Conservation (phyloP, 2,113 vertebrate species). For the Charadrius vociferus region DNA sequence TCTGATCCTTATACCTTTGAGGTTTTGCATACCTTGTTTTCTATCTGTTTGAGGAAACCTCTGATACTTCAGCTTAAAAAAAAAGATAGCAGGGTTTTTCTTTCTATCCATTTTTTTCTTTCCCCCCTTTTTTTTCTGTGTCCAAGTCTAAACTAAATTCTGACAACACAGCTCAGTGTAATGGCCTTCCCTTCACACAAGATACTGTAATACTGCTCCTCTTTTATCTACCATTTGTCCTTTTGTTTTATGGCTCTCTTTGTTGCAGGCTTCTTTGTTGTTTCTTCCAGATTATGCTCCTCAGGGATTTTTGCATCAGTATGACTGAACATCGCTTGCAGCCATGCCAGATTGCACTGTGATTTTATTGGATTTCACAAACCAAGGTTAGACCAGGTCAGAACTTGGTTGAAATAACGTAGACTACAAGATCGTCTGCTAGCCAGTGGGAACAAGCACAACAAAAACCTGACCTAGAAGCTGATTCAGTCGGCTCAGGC, state of each 20-base stretch:
- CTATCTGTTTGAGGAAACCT: neutral
- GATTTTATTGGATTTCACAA: slow-evolving; percentile 62
- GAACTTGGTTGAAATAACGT: slow-evolving; percentile 10
- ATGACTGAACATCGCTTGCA: slow-evolving; percentile 47
- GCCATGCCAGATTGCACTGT: slow-evolving; percentile 56
- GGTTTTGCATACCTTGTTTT: neutral
- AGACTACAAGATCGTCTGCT: neutral
- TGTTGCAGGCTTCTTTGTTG: slow-evolving; percentile 42
- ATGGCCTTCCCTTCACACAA: neutral
- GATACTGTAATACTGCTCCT: neutral
- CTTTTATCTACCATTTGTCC: slow-evolving; percentile 29
- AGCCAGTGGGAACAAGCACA: neutral
- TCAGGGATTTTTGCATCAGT: slow-evolving; percentile 37
- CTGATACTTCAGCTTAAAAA: neutral
- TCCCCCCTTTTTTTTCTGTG: fast-evolving
- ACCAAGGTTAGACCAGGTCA: slow-evolving; percentile 61
- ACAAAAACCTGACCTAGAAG: neutral
- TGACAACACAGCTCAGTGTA: neutral
- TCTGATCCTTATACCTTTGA: neutral
- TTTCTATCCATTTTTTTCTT: neutral
- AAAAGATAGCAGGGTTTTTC: neutral
- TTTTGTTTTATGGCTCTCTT: slow-evolving; percentile 51
- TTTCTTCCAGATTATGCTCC: slow-evolving; percentile 54
- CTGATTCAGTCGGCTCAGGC: neutral
- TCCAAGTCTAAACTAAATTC: neutral